Percentiles rank a stretch among this genome's conserved stretches.
Evolutionary conservation across 2,113 vertebrate genomes (phyloP).

Genomic region (Strigops habroptila): DNA sequence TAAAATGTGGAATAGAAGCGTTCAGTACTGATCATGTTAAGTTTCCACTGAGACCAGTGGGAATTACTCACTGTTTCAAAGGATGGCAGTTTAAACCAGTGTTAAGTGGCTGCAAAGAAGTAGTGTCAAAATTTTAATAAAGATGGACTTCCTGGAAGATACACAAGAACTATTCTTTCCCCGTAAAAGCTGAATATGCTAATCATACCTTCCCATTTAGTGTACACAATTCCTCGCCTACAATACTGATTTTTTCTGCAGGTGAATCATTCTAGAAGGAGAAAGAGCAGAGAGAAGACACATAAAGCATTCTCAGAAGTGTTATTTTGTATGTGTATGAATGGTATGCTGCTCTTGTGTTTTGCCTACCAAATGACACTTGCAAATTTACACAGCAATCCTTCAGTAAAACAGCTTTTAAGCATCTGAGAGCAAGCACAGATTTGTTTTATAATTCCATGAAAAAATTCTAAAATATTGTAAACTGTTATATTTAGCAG

Average conservation of each 20-base stretch:
- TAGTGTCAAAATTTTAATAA: not conserved
- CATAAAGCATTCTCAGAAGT: not conserved
- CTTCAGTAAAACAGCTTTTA: not conserved
- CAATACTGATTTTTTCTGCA: slow-evolving; percentile 75
- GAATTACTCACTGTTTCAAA: not conserved
- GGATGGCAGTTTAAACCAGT: not conserved
- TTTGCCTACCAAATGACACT: not conserved
- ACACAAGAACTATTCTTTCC: not conserved
- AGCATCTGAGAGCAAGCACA: not conserved
- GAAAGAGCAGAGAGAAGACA: not conserved
- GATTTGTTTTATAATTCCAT: not conserved
- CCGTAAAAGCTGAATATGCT: not conserved
- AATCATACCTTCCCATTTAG: slow-evolving; percentile 78
- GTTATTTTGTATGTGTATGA: not conserved
- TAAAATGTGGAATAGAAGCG: not conserved
- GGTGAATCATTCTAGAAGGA: slow-evolving; percentile 76
- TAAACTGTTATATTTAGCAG: not conserved
- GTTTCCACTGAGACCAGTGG: not conserved
- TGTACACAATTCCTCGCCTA: slow-evolving; percentile 78
- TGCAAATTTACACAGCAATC: not conserved
- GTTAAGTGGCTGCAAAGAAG: not conserved
- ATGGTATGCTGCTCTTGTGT: not conserved
- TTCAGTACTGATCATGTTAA: not conserved
- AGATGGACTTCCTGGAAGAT: not conserved
- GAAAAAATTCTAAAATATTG: not conserved